phyloP scores from a whole-genome alignment of 2,888 invertebrate genomes.

The Cetonia aurata region DNA sequence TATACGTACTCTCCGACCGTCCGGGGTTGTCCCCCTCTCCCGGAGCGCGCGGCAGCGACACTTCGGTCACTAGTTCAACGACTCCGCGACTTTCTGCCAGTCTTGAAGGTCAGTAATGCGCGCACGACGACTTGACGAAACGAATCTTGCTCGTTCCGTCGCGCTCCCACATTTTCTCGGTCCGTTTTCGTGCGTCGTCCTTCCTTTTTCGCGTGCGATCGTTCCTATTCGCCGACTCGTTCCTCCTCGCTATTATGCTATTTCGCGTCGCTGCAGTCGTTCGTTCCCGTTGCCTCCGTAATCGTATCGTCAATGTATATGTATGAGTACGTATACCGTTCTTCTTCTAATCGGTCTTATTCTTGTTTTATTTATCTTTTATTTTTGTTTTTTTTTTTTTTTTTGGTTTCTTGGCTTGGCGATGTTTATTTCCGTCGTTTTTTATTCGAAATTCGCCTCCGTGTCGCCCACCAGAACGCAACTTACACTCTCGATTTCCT shows the following conservation, averaged over 20 bases:
- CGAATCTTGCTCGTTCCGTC: constrained; percentile 16
- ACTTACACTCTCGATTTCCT: constrained; percentile 52
- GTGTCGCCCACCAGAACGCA: constrained; percentile 13
- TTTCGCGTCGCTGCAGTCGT: constrained; percentile 3
- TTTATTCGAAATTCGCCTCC: constrained; percentile 20
- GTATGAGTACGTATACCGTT: constrained; percentile 16
- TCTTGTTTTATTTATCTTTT: neutral
- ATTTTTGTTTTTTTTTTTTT: constrained; percentile 3
- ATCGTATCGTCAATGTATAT: constrained; percentile 4
- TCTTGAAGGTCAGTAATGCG: constrained; percentile 64
- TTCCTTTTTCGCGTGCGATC: too few relatives aligned
- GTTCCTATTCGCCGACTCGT: neutral
- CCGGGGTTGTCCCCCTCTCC: constrained; percentile 27
- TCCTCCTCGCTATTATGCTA: neutral
- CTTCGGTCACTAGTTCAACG: constrained; percentile 67
- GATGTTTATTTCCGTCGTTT: constrained; percentile 13
- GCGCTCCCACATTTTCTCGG: constrained; percentile 33
- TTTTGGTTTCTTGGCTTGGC: neutral
- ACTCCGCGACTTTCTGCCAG: constrained; percentile 67
- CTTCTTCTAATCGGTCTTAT: constrained; percentile 19
- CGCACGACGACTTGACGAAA: constrained; percentile 43
- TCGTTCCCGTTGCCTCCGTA: neutral
- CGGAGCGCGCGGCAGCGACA: constrained; percentile 38
- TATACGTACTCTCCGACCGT: neutral
- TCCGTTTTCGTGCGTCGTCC: too few relatives aligned